A percentile compares a stretch with the other conserved stretches of the same genome.
Evolutionary conservation across 53 echinoderm and acorn worm species (phyloP).

Genomic region (Arbacia lixula): DNA sequence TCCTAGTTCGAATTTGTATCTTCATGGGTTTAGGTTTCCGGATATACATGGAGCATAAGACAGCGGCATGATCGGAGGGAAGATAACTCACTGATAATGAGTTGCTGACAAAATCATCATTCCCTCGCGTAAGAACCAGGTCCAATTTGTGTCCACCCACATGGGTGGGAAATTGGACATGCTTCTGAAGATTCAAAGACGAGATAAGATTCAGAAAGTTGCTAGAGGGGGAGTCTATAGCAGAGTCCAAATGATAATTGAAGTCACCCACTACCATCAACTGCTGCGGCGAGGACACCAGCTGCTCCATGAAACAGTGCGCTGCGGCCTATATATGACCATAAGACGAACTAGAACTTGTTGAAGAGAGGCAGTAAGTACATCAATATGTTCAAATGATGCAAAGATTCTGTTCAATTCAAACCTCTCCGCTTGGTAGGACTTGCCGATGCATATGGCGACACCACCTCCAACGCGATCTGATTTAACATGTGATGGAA

Average conservation of each 20-base stretch:
- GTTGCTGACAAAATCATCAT: no score
- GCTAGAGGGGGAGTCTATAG: neutral
- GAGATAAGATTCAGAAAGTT: conserved; percentile 12
- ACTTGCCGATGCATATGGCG: conserved; percentile 3
- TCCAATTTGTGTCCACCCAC: no score
- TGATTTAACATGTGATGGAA: neutral
- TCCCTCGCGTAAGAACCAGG: no score
- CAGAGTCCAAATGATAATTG: conserved; percentile 28
- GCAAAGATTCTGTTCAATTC: conserved; percentile 2
- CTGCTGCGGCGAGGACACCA: conserved; percentile 16
- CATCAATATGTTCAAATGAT: conserved; percentile 40
- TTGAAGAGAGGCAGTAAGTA: conserved; percentile 14
- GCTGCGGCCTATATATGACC: conserved; percentile 13
- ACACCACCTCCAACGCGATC: conserved; percentile 34
- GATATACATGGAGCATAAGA: no score
- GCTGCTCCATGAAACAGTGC: conserved; percentile 29
- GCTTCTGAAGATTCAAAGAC: conserved; percentile 25
- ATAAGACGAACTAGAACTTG: conserved; percentile 18
- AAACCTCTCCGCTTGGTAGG: conserved; percentile 16
- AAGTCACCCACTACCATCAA: conserved; percentile 31
- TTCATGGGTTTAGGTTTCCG: no score
- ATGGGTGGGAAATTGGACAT: no score
- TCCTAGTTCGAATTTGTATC: no score
- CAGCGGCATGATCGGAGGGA: no score
- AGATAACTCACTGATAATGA: no score